Base-by-base conservation (phyloP, 2,888 invertebrate species). In the Serripes groenlandicus region DNA sequence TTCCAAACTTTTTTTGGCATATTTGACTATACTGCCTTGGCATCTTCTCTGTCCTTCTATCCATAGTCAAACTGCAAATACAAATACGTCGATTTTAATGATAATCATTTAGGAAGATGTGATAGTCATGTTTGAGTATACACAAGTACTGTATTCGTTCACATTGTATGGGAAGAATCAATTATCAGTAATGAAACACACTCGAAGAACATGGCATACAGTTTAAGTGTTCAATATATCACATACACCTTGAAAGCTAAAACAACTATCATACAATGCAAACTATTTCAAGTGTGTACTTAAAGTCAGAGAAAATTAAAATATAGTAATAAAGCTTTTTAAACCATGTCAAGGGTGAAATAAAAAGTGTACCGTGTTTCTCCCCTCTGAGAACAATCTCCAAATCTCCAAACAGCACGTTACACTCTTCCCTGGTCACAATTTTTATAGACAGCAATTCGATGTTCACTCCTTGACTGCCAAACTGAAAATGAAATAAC, bases 21-120 rank as follows among this genome's bases (percentile, higher is more conserved):
- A n/a, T 49, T 0, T 0, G 5, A 52, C 83, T 35, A 34, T 58
- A 72, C 34, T 64, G 58, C 79, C n/a, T n/a, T n/a, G 72, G 73
- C 28, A 79, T 75, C 26, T 73, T 79, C 23, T 28, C 18, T 1
- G 56, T 62, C 28, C 78, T 11, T 18, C 78, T 34, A 35, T 81
- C 77, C 28, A 73, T 68, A 18, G 62, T 9, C 4, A 81, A 42
- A 30, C 70, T 64, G 21, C 66, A 26, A 23, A 34, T 30, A 54
- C 75, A 60, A 75, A 83, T 18, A 75, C 30, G 56, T 78, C 75
- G 37, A 78, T 75, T 1, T 54, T 3, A 32, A 68, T 75, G 26
- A 1, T 30, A 34, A 64, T 68, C 77, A 78, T 77, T 30, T 81
- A n/a, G n/a, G n/a, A n/a, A n/a, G n/a, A n/a, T n/a, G n/a, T n/a